Evolutionary conservation across 2,797 vertebrate species (phyloP).

Genomic region (Pseudomugil tenellus): DNA sequence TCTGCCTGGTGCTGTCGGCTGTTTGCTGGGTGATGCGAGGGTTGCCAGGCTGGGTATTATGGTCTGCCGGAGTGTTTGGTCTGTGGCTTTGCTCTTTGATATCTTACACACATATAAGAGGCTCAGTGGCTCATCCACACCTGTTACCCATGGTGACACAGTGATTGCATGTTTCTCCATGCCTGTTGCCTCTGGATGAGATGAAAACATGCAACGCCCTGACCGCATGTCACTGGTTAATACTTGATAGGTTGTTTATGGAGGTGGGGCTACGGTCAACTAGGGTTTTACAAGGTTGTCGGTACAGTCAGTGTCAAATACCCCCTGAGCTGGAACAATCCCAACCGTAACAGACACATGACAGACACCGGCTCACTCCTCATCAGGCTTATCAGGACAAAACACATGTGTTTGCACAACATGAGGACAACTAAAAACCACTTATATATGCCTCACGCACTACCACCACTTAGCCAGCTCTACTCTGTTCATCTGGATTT

Average conservation of each 20-base stretch:
- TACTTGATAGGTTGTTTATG: constrained; percentile 21
- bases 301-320: constrained; percentile 39
- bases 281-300: constrained; percentile 29
- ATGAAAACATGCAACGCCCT: constrained; percentile 21
- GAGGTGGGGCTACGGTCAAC: constrained; percentile 26
- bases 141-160: constrained; percentile 60
- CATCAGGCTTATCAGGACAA: constrained; percentile 78
- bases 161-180: constrained; percentile 36
- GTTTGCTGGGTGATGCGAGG: constrained; percentile 66
- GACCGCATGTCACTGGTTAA: constrained; percentile 25
- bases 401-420: constrained; percentile 76
- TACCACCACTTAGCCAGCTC: constrained; percentile 4
- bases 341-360: constrained; percentile 66
- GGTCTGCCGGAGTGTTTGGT: constrained; percentile 74
- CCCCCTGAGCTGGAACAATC: constrained; percentile 61
- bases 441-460: constrained; percentile 62
- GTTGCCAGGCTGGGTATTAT: constrained; percentile 76
- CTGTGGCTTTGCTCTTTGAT: constrained; percentile 79
- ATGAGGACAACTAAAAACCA: constrained; percentile 64
- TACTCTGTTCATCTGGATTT: constrained; percentile 36
- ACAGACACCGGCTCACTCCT: constrained; percentile 70
- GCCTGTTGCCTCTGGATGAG: constrained; percentile 55
- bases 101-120: constrained; percentile 75
- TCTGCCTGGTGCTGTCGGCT: constrained; percentile 69
- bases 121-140: constrained; percentile 70